Evolutionary conservation across 2,888 invertebrate species (phyloP).

Genomic region (Troglohyphantes excavatus): DNA sequence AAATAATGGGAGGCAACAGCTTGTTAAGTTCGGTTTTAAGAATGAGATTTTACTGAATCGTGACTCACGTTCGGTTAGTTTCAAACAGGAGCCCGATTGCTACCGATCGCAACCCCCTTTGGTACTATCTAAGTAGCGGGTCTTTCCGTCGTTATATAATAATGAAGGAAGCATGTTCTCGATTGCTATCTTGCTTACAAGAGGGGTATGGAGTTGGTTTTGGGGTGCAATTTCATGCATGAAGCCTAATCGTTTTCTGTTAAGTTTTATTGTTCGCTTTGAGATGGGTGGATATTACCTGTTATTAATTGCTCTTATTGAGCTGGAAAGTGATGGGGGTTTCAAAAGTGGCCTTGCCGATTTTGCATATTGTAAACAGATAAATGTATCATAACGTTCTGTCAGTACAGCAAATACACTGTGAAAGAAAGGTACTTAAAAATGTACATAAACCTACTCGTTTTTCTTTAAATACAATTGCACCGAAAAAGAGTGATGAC

Average conservation of each 20-base stretch:
- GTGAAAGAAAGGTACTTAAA: no score
- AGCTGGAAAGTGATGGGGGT: background rate
- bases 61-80: constrained; percentile 23
- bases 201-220: background rate
- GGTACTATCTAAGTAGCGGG: background rate
- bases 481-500: no score
- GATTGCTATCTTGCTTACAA: background rate
- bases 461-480: no score
- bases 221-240: background rate
- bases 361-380: no score
- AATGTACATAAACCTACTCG: no score
- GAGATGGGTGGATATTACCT: background rate
- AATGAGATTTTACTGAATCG: constrained; percentile 7
- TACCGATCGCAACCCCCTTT: background rate
- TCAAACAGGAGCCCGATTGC: constrained; percentile 12
- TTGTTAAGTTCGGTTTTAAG: constrained; percentile 14
- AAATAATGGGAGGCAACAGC: background rate
- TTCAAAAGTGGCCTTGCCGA: background rate
- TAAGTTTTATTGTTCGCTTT: background rate
- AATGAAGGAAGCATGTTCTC: background rate
- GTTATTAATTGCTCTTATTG: background rate
- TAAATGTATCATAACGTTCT: no score
- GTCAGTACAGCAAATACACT: no score
- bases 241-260: background rate
- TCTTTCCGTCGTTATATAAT: background rate